These are phyloP conservation scores for Pseudomyrmex concolor DNA, from an alignment of 1,140 invertebrate species.

Conservation along the genomic window DNA sequence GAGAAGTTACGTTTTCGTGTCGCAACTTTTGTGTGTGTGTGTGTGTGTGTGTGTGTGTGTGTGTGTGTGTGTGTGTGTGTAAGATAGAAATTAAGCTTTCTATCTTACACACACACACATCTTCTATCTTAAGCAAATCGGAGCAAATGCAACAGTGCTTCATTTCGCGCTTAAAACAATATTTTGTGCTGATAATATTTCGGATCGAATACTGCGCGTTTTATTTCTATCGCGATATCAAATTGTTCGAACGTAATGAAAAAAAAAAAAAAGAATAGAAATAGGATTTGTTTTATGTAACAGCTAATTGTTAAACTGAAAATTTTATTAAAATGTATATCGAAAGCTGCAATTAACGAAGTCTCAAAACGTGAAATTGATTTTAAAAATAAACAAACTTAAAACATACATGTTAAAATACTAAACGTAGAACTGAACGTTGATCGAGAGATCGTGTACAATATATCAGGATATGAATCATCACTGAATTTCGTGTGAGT, in stretches of 20 bases:
- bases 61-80: too few relatives aligned
- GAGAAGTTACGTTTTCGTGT: conserved; percentile 5
- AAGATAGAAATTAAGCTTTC: conserved; percentile 20
- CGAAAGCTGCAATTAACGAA: conserved; percentile 1
- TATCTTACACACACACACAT: too few relatives aligned
- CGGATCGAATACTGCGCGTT: not conserved
- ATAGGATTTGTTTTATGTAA: not conserved
- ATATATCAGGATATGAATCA: conserved; percentile 12
- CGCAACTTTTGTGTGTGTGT: not conserved
- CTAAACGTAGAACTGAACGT: not conserved
- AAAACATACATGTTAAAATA: not conserved
- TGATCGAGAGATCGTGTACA: not conserved
- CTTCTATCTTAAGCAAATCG: conserved; percentile 47
- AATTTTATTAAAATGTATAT: conserved; percentile 2
- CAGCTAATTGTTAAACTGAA: not conserved
- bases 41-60: not conserved
- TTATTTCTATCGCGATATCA: conserved; percentile 30
- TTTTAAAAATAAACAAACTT: too few relatives aligned
- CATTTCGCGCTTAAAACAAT: not conserved
- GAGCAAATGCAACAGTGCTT: conserved; percentile 7
- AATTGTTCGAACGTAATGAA: conserved; percentile 1
- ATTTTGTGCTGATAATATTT: conserved; percentile 44
- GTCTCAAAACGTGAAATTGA: not conserved
- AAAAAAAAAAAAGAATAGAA: too few relatives aligned
- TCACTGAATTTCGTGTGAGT: not conserved